Evolutionary conservation across 92 coral and sea anemone genomes (phyloP), one percentile per base, ranked within the genome.

Genomic region (Bergia puertoricense): DNA sequence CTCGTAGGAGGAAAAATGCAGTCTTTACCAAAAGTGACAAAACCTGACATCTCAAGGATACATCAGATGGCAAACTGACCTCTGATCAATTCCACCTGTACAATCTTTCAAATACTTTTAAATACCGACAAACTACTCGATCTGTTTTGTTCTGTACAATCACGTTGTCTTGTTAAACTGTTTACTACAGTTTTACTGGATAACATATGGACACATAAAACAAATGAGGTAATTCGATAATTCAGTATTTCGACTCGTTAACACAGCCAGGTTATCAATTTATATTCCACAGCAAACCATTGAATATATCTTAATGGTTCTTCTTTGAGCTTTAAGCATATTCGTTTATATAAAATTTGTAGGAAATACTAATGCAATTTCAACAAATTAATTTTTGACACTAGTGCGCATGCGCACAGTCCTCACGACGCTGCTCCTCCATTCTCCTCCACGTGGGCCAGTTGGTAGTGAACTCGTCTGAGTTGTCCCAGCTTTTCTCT

Each of bases 381-480:
- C 2, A 54, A 54, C 59, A 54, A 54, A 54, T 54, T 54, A 54
- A 62, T 16, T 62, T 62, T 14, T 18, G 69, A 62, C 30, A 62
- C 23, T 62, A 14, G 3, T 62, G n/a, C 30, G 30, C 30, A 16
- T 62, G 6, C 69, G n/a, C 69, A 22, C 30, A 14, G 69, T 62
- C 79, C 46, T 68, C 78, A 68, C 9, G 86, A 43, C n/a, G 42
- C 38, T 36, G 68, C 69, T 36, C 79, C 57, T 10, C 79, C 90
- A 39, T 43, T 98, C 73, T 97, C 97, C 90, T 96, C 94, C 37
- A 95, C 98, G 22, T 95, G 95, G 37, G 99, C 99, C 85, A 97
- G 93, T 76, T 97, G 98, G 79, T 97, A 97, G 77, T 97, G 99
- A 40, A 95, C 93, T 66, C 97, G 91, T 72, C 99, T 92, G 59